These are phyloP conservation scores for Amphiduros pacificus DNA, from an alignment of 2,888 invertebrate species.

Conservation along the genomic window DNA sequence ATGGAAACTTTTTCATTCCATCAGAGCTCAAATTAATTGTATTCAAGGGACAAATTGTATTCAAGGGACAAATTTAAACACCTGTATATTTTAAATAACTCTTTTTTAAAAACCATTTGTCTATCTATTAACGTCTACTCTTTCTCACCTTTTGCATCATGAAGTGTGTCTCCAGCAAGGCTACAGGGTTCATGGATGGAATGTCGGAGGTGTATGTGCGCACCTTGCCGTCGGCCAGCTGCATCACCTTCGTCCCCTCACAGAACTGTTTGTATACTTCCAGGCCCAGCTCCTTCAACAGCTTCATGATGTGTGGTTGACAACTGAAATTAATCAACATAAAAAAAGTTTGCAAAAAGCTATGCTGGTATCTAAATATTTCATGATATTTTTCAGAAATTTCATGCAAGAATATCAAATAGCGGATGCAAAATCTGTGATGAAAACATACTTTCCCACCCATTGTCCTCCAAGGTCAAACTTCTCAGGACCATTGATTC, in stretches of 20 bases:
- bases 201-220: conserved; percentile 46
- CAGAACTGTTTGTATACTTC: conserved; percentile 47
- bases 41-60: no score
- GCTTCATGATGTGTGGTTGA: conserved; percentile 51
- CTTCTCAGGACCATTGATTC: conserved; percentile 37
- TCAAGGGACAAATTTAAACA: neutral
- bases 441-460: conserved; percentile 49
- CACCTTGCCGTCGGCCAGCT: conserved; percentile 42
- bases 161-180: conserved; percentile 49
- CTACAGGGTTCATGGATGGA: conserved; percentile 45
- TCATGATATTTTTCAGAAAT: neutral
- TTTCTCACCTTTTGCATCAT: conserved; percentile 44
- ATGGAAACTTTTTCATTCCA: neutral
- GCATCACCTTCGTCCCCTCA: conserved; percentile 48
- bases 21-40: neutral
- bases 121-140: no score
- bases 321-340: conserved; percentile 27
- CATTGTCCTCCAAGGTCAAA: conserved; percentile 59
- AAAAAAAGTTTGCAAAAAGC: neutral
- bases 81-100: neutral
- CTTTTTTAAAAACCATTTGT: no score
- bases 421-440: neutral
- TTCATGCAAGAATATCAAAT: no score
- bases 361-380: neutral
- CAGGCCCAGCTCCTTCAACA: conserved; percentile 50